Evolutionary conservation across 1,140 invertebrate species (phyloP).

Genomic region (Trinorchestia longiramus): DNA sequence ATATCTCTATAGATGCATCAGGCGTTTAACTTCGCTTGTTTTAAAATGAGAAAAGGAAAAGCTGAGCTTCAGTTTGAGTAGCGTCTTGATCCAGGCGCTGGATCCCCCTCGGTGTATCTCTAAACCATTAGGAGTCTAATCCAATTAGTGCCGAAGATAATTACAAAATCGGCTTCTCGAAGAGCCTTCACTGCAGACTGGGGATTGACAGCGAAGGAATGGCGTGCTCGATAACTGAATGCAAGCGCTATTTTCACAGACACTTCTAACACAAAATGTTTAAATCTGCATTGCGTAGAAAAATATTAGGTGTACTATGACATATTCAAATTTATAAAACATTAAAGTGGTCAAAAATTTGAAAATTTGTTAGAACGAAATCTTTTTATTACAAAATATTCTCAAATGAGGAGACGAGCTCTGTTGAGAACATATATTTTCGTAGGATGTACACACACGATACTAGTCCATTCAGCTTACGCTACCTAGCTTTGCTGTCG

Average conservation of each 20-base stretch:
- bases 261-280: not conserved
- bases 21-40: not conserved
- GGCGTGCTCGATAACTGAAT: not conserved
- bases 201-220: conserved; percentile 22
- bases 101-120: conserved; percentile 22
- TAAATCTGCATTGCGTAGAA: not conserved
- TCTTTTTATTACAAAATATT: no score
- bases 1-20: no score
- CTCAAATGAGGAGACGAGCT: no score
- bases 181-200: not conserved
- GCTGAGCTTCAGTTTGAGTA: not conserved
- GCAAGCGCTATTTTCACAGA: not conserved
- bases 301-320: no score
- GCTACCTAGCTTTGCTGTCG: no score
- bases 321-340: no score
- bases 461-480: no score
- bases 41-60: not conserved
- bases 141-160: conserved; percentile 38
- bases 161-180: conserved; percentile 38
- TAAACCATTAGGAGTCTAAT: conserved; percentile 49
- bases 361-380: no score
- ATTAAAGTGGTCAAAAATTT: no score
- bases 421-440: no score
- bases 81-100: not conserved
- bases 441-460: no score